Conservation (phyloP, 2,888 invertebrate species). For the Oscheius sp. region DNA sequence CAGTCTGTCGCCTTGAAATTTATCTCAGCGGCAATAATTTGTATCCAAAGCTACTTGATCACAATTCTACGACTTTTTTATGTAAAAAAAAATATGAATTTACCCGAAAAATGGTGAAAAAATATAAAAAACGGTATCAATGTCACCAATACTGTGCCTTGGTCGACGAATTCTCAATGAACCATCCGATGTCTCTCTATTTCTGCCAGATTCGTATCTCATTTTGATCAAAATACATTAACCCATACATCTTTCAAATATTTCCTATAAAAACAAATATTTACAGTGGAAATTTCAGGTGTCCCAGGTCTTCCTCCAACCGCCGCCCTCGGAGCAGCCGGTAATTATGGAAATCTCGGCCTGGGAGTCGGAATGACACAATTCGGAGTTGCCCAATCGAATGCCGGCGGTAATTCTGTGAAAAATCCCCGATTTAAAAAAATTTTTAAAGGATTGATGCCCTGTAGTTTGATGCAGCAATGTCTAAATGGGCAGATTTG, state of each 20-base stretch:
- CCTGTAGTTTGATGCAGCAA: conserved; percentile 69
- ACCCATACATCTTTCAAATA: not conserved
- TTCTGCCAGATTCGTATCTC: too few species aligned
- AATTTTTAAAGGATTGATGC: conserved; percentile 53
- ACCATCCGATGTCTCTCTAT: too few species aligned
- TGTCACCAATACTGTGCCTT: too few species aligned
- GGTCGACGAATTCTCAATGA: too few species aligned
- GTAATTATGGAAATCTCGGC: conserved; percentile 21
- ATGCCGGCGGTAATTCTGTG: conserved; percentile 15
- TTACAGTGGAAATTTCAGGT: not conserved
- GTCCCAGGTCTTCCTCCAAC: conserved; percentile 20
- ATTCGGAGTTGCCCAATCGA: conserved; percentile 28
- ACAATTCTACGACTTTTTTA: too few species aligned
- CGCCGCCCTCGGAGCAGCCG: not conserved
- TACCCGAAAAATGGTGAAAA: too few species aligned
- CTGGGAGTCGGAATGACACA: conserved; percentile 24
- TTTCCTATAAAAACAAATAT: not conserved
- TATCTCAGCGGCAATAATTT: too few species aligned
- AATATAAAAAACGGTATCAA: too few species aligned
- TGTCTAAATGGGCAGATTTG: conserved; percentile 72
- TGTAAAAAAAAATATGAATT: too few species aligned
- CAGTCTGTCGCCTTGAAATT: too few species aligned
- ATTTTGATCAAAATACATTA: too few species aligned
- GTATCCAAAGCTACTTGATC: too few species aligned
- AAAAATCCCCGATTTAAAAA: not conserved